phyloP scores from a whole-genome alignment of 2,797 vertebrate genomes.

The Stomatorhinus walkeri region DNA sequence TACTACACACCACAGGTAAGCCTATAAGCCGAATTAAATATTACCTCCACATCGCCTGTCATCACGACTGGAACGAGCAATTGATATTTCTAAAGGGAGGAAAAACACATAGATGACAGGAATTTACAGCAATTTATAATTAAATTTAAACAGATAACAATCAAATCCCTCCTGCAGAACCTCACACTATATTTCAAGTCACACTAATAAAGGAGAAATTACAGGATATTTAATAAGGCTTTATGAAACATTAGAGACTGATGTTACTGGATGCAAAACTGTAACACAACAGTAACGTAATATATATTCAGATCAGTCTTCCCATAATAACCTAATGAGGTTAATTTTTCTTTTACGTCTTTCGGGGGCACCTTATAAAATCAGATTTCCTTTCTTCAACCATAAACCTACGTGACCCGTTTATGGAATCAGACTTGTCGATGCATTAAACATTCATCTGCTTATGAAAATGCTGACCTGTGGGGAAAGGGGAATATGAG shows the following conservation, averaged over 20 bases:
- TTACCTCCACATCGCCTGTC: slow-evolving; percentile 88
- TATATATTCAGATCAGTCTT: slow-evolving; percentile 8
- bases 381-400: slow-evolving; percentile 7
- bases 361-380: slow-evolving; percentile 5
- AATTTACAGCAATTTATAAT: slow-evolving; percentile 47
- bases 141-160: slow-evolving; percentile 46
- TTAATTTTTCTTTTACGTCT: slow-evolving; percentile 3
- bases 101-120: slow-evolving; percentile 39
- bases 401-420: not conserved
- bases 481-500: not conserved
- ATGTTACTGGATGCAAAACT: not conserved
- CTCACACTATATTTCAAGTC: slow-evolving; percentile 56
- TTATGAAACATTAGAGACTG: slow-evolving; percentile 40
- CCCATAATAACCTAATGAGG: slow-evolving; percentile 12
- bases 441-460: not conserved
- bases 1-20: slow-evolving; percentile 1
- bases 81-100: slow-evolving; percentile 75
- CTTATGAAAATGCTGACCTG: slow-evolving; percentile 5
- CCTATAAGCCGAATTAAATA: slow-evolving; percentile 22
- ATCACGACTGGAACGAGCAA: slow-evolving; percentile 84
- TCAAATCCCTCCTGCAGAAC: slow-evolving; percentile 49
- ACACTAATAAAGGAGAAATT: slow-evolving; percentile 58
- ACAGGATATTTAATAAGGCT: slow-evolving; percentile 58
- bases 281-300: not conserved
- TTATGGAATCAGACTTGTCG: not conserved